A percentile compares a stretch with the other conserved stretches of the same genome.
These are phyloP conservation scores for Caradrina kadenii DNA, from an alignment of 2,888 invertebrate species.

Conservation along the genomic window DNA sequence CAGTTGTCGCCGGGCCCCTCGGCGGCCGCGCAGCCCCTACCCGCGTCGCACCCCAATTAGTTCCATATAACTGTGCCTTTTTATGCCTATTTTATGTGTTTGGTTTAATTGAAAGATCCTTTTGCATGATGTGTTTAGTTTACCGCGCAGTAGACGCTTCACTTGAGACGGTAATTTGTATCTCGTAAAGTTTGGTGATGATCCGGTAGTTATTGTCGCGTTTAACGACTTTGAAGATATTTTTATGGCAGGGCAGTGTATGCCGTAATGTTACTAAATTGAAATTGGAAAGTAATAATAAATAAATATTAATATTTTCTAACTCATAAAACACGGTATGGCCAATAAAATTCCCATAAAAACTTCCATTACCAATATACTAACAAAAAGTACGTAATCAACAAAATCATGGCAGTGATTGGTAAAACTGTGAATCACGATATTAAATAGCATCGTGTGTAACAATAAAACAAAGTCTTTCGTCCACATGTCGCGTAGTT, in stretches of 20 bases:
- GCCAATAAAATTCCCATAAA: conserved; percentile 26
- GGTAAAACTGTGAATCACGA: conserved; percentile 62
- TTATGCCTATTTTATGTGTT: conserved; percentile 81
- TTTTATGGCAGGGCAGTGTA: conserved; percentile 23
- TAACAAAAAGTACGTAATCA: conserved; percentile 20
- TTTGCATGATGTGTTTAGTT: conserved; percentile 70
- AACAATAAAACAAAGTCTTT: conserved; percentile 72
- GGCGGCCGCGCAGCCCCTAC: conserved; percentile 67
- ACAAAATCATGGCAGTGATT: conserved; percentile 30
- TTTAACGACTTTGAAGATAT: conserved; percentile 50
- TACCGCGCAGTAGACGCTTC: conserved; percentile 63
- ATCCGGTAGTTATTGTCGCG: conserved; percentile 32
- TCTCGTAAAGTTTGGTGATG: conserved; percentile 60
- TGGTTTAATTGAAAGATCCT: conserved; percentile 78
- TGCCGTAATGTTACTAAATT: conserved; percentile 17
- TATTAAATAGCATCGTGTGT: conserved; percentile 56
- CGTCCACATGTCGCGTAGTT: conserved; percentile 76
- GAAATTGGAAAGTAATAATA: conserved; percentile 41
- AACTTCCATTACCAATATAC: background rate
- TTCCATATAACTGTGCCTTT: conserved; percentile 82
- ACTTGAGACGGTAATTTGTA: conserved; percentile 62
- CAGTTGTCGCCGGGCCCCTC: conserved; percentile 61
- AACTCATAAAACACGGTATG: conserved; percentile 29
- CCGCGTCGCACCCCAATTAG: conserved; percentile 84
- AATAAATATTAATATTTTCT: conserved; percentile 54